Evolutionary conservation across 2,888 invertebrate genomes (phyloP).

Genomic region (Ryuthela nishihirai): DNA sequence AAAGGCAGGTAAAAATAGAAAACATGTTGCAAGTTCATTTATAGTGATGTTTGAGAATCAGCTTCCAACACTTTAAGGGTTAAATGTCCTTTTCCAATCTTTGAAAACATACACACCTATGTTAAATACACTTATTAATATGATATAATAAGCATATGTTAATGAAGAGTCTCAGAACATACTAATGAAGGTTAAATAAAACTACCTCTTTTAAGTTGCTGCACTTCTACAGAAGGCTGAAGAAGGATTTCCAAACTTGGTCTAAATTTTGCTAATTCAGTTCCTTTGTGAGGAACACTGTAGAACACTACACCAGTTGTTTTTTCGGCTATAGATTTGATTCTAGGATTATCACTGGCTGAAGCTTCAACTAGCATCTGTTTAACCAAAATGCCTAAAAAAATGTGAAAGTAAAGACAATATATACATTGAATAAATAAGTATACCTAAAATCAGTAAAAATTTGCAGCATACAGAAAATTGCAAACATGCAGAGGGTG

Average conservation of each 20-base stretch:
- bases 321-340: slow-evolving; percentile 62
- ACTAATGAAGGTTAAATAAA: neutral
- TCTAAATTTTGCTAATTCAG: slow-evolving; percentile 68
- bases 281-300: slow-evolving; percentile 86
- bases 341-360: slow-evolving; percentile 49
- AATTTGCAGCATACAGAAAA: too few relatives aligned
- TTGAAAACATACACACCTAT: too few relatives aligned
- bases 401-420: neutral
- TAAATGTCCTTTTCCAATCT: too few relatives aligned
- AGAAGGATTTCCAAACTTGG: slow-evolving; percentile 72
- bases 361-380: slow-evolving; percentile 59
- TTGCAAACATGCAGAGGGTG: too few relatives aligned
- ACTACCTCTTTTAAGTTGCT: slow-evolving; percentile 69
- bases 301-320: slow-evolving; percentile 81
- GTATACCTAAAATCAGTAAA: too few relatives aligned
- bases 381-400: slow-evolving; percentile 71
- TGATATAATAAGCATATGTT: too few relatives aligned
- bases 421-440: neutral
- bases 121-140: too few relatives aligned
- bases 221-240: slow-evolving; percentile 83
- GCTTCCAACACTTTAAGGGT: too few relatives aligned
- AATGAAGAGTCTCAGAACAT: neutral
- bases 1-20: too few relatives aligned
- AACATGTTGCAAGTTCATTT: too few relatives aligned
- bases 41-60: too few relatives aligned